A percentile compares a stretch with the other conserved stretches of the same genome.
Evolutionary conservation across 2,797 vertebrate species (phyloP).

Genomic region (Microchirus variegatus): DNA sequence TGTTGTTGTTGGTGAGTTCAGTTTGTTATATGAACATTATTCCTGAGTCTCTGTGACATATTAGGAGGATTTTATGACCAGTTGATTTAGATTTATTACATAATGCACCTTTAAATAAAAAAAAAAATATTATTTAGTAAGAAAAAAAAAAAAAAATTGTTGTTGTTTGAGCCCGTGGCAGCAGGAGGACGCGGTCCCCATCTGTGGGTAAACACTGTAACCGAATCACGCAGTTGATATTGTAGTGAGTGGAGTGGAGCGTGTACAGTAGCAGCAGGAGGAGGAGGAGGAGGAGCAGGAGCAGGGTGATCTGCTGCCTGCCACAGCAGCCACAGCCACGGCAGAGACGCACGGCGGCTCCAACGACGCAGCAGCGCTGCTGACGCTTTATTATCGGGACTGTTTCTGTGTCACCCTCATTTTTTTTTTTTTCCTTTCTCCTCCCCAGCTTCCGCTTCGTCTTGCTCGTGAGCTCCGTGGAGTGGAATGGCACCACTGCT

Average conservation of each 20-base stretch:
- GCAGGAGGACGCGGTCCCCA: slow-evolving; percentile 71
- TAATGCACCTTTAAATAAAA: no score
- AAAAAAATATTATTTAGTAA: no score
- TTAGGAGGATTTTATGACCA: no score
- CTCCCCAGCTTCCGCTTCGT: slow-evolving; percentile 25
- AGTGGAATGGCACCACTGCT: slow-evolving; percentile 31
- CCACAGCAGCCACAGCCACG: slow-evolving; percentile 29
- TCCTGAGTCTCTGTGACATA: no score
- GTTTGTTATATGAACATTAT: no score
- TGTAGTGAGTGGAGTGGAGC: slow-evolving; percentile 45
- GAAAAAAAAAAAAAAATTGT: no score
- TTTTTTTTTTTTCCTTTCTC: background rate
- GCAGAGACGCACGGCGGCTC: slow-evolving; percentile 52
- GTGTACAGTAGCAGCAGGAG: slow-evolving; percentile 27
- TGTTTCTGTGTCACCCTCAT: slow-evolving; percentile 43
- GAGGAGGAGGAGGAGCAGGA: slow-evolving; percentile 45
- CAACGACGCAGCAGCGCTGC: slow-evolving; percentile 57
- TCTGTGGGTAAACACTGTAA: slow-evolving; percentile 70
- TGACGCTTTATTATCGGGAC: slow-evolving; percentile 67
- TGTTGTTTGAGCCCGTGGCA: slow-evolving; percentile 45
- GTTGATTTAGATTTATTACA: no score
- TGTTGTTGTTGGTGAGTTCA: no score
- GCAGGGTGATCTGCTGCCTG: slow-evolving; percentile 67
- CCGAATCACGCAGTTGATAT: slow-evolving; percentile 59
- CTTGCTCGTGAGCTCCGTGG: slow-evolving; percentile 20